Evolutionary conservation across 2,113 vertebrate species (phyloP).

Genomic region (Uropsilus gracilis): DNA sequence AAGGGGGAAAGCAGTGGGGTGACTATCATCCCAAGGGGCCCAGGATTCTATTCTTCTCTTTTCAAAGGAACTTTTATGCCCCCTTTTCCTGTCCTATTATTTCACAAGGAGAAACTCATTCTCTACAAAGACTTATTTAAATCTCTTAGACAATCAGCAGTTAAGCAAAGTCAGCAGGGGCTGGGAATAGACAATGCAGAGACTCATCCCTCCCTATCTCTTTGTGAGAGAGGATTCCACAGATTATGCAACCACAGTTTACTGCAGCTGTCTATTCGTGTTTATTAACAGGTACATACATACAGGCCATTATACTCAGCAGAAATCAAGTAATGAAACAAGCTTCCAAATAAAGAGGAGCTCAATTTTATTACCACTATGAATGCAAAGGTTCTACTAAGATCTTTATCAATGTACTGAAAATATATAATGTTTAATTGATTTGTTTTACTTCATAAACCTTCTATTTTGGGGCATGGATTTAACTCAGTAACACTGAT

Average conservation of each 20-base stretch:
- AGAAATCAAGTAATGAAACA: not conserved
- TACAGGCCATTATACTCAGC: not conserved
- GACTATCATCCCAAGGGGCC: not conserved
- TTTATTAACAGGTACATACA: not conserved
- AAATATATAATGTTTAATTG: not conserved
- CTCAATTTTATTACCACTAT: not conserved
- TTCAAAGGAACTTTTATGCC: not conserved
- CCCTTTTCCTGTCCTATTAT: not conserved
- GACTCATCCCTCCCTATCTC: not conserved
- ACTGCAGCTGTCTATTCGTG: not conserved
- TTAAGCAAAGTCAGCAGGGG: conserved; percentile 11
- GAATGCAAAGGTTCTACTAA: not conserved
- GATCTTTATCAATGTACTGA: not conserved
- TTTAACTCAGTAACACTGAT: not conserved
- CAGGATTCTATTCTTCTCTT: not conserved
- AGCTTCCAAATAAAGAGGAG: not conserved
- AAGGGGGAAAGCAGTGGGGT: not conserved
- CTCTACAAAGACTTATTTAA: conserved; percentile 28
- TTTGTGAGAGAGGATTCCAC: not conserved
- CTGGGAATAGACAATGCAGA: not conserved
- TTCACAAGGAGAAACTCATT: conserved; percentile 15
- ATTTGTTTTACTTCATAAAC: not conserved
- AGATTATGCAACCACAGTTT: not conserved
- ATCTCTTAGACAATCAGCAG: conserved; percentile 17
- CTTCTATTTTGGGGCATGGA: not conserved